Conservation (phyloP, 2,113 vertebrate species). For the Corydoras maculifer region DNA sequence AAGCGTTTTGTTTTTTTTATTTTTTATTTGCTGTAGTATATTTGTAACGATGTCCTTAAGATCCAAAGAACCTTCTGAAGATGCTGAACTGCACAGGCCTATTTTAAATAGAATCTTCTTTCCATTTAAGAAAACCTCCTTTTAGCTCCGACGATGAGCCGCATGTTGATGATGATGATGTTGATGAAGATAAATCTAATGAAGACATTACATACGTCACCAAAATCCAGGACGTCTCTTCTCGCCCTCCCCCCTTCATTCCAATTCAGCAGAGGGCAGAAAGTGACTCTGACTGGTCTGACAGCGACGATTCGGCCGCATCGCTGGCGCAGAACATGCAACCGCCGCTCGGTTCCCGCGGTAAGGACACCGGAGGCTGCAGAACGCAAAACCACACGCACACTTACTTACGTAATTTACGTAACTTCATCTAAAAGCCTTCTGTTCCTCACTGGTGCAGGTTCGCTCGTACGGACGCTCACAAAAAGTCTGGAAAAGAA, state of each 20-base stretch:
- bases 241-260: slow-evolving; percentile 19
- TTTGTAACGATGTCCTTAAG: no score
- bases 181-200: slow-evolving; percentile 39
- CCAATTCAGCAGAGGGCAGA: slow-evolving; percentile 29
- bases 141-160: slow-evolving; percentile 59
- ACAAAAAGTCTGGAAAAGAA: slow-evolving; percentile 51
- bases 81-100: no score
- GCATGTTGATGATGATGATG: slow-evolving; percentile 40
- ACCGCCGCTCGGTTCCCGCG: slow-evolving; percentile 7
- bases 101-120: neutral
- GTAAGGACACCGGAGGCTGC: slow-evolving; percentile 2
- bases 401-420: no score
- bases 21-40: no score
- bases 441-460: slow-evolving; percentile 32
- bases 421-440: neutral
- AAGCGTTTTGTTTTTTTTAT: no score
- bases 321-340: neutral
- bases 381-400: no score
- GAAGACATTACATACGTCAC: slow-evolving; percentile 21
- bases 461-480: slow-evolving; percentile 45
- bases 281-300: slow-evolving; percentile 42
- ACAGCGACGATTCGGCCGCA: slow-evolving; percentile 49
- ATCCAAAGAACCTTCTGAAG: no score
- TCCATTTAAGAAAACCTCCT: slow-evolving; percentile 52
- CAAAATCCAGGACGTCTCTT: slow-evolving; percentile 23